These are phyloP conservation scores for Phyllostomus discolor DNA, from an alignment of 2,113 vertebrate species.

Conservation along the genomic window DNA sequence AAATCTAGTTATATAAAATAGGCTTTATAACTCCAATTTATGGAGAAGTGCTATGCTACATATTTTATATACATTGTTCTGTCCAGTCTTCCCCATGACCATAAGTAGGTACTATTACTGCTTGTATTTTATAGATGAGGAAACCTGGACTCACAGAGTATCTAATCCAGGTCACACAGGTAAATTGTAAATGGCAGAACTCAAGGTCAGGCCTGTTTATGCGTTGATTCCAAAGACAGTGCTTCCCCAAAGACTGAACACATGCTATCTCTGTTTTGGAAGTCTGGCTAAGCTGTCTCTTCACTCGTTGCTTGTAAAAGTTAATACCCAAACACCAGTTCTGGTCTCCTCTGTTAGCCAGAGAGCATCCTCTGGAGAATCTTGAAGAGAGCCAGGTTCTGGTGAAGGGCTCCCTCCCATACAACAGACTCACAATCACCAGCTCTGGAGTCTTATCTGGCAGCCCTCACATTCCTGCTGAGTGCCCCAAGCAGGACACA, in stretches of 20 bases:
- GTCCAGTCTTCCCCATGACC: neutral
- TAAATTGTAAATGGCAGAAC: neutral
- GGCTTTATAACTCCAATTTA: neutral
- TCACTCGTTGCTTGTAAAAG: neutral
- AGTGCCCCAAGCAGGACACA: constrained; percentile 56
- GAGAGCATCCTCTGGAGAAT: neutral
- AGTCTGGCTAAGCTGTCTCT: neutral
- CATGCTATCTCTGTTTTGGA: neutral
- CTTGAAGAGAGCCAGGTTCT: neutral
- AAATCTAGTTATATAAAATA: constrained; percentile 1
- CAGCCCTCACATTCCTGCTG: constrained; percentile 39
- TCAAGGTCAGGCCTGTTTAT: neutral
- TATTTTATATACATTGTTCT: neutral
- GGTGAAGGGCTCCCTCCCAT: neutral
- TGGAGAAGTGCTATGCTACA: neutral
- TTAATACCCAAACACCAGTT: neutral
- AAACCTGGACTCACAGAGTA: neutral
- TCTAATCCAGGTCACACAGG: neutral
- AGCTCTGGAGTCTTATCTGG: constrained; percentile 35
- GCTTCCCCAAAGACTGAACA: neutral
- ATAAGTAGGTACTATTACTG: neutral
- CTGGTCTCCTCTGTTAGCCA: neutral
- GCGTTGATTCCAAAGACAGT: neutral
- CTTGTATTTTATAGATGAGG: neutral
- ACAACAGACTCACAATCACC: neutral